Percentiles rank a stretch among this genome's conserved stretches.
These are phyloP conservation scores for Seira musarum DNA, from an alignment of 2,888 invertebrate genomes.

Conservation along the genomic window DNA sequence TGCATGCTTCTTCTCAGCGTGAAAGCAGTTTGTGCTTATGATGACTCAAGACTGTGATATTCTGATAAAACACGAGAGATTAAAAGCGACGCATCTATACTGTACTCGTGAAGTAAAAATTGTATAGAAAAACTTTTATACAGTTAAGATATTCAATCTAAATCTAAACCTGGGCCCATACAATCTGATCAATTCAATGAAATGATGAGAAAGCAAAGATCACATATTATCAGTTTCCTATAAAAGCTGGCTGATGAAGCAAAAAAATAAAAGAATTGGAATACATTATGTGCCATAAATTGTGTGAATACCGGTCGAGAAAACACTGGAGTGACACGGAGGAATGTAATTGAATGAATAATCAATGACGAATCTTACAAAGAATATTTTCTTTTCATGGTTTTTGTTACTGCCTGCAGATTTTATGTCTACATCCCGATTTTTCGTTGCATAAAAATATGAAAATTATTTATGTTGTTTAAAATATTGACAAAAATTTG, in stretches of 20 bases:
- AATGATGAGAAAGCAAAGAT: background rate
- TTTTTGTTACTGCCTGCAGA: too few species aligned
- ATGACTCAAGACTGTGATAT: background rate
- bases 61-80: background rate
- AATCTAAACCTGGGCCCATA: background rate
- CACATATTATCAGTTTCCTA: background rate
- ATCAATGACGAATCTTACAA: background rate
- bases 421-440: too few species aligned
- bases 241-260: background rate
- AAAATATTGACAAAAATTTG: too few species aligned
- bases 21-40: background rate
- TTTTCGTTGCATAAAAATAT: too few species aligned
- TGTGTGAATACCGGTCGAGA: background rate
- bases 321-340: background rate
- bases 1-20: background rate
- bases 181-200: background rate
- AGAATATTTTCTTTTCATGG: background rate
- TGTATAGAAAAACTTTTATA: background rate
- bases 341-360: slow-evolving; percentile 10
- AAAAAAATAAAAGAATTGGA: background rate
- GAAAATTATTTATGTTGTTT: too few species aligned
- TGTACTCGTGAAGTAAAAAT: background rate
- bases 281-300: too few species aligned
- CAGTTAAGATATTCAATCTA: background rate
- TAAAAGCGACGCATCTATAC: too few species aligned